Conservation (phyloP, 2,888 invertebrate genomes). For the Nomada lathburiana region DNA sequence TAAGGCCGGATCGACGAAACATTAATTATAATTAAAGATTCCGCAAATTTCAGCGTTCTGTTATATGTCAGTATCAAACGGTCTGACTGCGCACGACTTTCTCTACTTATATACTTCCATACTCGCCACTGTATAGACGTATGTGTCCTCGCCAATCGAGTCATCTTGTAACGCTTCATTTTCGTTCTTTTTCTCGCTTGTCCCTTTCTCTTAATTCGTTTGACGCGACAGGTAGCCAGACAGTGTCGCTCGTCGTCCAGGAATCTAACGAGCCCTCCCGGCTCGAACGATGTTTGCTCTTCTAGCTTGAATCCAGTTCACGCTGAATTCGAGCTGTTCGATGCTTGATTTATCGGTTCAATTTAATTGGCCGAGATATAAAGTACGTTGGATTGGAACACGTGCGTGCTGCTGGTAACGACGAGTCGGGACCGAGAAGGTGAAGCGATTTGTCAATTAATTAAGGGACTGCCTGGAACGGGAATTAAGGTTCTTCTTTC, state of each 20-base stretch:
- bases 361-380: conserved; percentile 49
- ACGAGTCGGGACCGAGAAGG: not conserved
- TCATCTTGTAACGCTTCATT: not conserved
- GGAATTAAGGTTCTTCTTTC: conserved; percentile 13
- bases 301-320: not conserved
- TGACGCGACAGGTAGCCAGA: not conserved
- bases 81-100: too few relatives aligned
- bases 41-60: too few relatives aligned
- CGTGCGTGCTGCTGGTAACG: conserved; percentile 17
- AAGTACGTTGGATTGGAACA: conserved; percentile 14
- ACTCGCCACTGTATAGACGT: not conserved
- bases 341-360: conserved; percentile 51
- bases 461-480: conserved; percentile 5
- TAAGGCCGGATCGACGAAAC: too few relatives aligned
- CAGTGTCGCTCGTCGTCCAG: not conserved
- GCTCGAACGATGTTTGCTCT: conserved; percentile 38
- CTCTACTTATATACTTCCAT: too few relatives aligned
- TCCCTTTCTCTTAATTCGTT: too few relatives aligned
- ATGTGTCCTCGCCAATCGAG: not conserved
- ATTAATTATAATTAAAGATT: too few relatives aligned
- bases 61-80: too few relatives aligned
- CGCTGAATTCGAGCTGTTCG: conserved; percentile 33
- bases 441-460: conserved; percentile 47
- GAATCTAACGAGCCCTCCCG: conserved; percentile 39
- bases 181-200: not conserved